Evolutionary conservation across 2,113 vertebrate genomes (phyloP).

Genomic region (Leucoraja erinaceus): DNA sequence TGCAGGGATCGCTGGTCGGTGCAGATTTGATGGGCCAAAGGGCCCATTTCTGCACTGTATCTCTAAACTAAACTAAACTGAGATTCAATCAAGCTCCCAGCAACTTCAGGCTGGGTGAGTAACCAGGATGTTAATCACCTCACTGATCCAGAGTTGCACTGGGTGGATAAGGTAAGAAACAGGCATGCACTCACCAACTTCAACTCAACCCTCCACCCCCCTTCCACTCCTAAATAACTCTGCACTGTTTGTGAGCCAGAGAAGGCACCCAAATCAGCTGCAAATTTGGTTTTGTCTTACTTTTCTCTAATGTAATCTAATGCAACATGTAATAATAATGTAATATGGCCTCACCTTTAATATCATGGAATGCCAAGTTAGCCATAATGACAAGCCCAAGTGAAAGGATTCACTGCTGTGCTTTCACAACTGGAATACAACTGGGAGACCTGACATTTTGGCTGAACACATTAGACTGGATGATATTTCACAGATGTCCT

Average conservation of each 20-base stretch:
- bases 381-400: background rate
- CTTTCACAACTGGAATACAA: background rate
- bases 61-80: no score
- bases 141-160: background rate
- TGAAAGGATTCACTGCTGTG: background rate
- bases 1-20: no score
- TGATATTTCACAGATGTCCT: conserved; percentile 17
- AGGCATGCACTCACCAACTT: no score
- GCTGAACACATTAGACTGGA: background rate
- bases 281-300: background rate
- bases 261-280: background rate
- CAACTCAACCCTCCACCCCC: background rate
- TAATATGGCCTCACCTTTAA: background rate
- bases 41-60: no score
- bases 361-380: background rate
- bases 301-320: background rate
- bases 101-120: background rate
- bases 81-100: background rate
- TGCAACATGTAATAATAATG: background rate
- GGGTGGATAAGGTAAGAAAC: background rate
- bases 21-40: no score
- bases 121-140: background rate
- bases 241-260: background rate
- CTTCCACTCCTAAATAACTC: background rate
- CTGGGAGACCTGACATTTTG: conserved; percentile 4